phyloP scores from a whole-genome alignment of 2,797 vertebrate species.

The Capromys pilorides region DNA sequence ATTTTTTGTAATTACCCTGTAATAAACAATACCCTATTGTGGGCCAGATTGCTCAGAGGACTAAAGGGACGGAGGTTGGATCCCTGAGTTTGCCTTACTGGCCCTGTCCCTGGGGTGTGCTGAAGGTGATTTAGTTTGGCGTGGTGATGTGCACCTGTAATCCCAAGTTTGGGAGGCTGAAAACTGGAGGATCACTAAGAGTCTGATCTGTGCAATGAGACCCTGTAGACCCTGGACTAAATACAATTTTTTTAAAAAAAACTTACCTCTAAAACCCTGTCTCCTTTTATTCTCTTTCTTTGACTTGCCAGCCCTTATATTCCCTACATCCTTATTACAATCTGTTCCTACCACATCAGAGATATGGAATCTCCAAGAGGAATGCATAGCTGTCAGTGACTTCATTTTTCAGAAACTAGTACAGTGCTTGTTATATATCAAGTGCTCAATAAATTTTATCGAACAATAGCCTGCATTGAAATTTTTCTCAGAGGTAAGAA shows the following conservation, averaged over 20 bases:
- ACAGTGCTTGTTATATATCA: background rate
- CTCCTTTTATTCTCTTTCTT: background rate
- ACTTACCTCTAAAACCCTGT: background rate
- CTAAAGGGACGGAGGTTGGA: no score
- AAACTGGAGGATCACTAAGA: no score
- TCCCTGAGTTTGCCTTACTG: no score
- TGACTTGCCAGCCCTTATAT: background rate
- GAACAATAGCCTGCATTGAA: background rate
- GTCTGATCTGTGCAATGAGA: no score
- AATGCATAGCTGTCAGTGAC: background rate
- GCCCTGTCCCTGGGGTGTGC: no score
- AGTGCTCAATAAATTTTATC: slow-evolving; percentile 38
- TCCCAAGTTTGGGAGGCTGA: no score
- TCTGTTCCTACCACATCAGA: background rate
- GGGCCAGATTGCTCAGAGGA: no score
- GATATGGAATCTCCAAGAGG: background rate
- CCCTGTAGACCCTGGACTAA: no score
- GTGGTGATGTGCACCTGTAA: no score
- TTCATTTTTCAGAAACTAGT: background rate
- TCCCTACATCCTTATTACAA: background rate
- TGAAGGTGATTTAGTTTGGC: no score
- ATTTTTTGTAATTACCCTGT: background rate
- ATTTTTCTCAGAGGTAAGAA: slow-evolving; percentile 14
- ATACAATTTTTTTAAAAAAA: no score
- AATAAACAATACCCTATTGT: background rate